A percentile compares a stretch with the other conserved stretches of the same genome.
Evolutionary conservation across 2,888 invertebrate species (phyloP).

Genomic region (Choreutis nemorana): DNA sequence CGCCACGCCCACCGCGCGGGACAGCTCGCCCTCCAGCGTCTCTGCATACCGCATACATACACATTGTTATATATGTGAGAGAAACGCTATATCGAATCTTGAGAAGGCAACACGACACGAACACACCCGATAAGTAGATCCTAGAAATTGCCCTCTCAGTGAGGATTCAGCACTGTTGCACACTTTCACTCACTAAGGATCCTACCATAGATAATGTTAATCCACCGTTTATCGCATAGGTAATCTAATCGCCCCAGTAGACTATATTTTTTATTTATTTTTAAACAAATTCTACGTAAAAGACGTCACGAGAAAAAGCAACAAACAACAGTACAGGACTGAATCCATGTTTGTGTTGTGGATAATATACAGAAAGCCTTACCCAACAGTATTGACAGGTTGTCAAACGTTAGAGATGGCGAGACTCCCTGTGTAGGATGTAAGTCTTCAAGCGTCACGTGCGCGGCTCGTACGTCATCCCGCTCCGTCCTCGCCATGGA

Average conservation of each 20-base stretch:
- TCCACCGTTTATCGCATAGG: too few species aligned
- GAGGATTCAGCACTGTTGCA: too few species aligned
- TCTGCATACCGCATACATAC: slow-evolving; percentile 53
- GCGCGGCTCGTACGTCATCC: slow-evolving; percentile 82
- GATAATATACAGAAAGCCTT: slow-evolving; percentile 31
- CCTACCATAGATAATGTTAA: too few species aligned
- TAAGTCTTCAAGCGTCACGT: slow-evolving; percentile 79
- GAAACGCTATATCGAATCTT: not conserved
- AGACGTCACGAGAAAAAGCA: too few species aligned
- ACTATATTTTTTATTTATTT: too few species aligned
- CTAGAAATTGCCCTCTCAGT: too few species aligned
- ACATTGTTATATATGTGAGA: not conserved
- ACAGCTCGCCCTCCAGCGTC: slow-evolving; percentile 83
- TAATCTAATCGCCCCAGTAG: too few species aligned
- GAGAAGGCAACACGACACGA: not conserved
- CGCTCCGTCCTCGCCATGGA: slow-evolving; percentile 79
- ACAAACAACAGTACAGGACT: too few species aligned
- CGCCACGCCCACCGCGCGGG: slow-evolving; percentile 74
- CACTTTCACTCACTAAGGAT: too few species aligned
- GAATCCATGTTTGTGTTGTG: too few species aligned
- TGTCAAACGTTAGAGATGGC: slow-evolving; percentile 81
- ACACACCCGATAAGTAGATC: too few species aligned
- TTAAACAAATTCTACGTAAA: too few species aligned
- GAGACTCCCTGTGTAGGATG: slow-evolving; percentile 76
- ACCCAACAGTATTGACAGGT: slow-evolving; percentile 86